These are phyloP conservation scores for Pardalotus punctatus DNA, from an alignment of 2,113 vertebrate species.

Conservation along the genomic window DNA sequence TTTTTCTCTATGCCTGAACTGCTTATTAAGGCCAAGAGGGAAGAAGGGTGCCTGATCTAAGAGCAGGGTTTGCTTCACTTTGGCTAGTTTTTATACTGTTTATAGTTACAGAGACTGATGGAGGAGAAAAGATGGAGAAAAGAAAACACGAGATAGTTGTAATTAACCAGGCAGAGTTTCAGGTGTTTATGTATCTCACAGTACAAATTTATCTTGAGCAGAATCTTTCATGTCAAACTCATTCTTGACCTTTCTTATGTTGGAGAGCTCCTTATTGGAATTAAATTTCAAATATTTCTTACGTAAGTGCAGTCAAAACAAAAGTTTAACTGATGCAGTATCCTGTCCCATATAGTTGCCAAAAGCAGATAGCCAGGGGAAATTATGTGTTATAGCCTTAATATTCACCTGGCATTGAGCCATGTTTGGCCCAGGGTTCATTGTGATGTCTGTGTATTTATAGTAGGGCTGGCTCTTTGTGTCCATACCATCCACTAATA, in stretches of 20 bases:
- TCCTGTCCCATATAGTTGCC: background rate
- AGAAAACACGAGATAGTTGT: background rate
- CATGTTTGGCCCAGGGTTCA: background rate
- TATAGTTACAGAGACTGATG: background rate
- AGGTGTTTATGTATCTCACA: background rate
- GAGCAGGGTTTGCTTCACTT: background rate
- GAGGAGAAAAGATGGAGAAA: background rate
- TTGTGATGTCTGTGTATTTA: background rate
- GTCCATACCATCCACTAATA: background rate
- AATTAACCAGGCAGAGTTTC: background rate
- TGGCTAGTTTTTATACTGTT: background rate
- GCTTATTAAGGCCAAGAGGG: background rate
- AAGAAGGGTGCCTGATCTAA: background rate
- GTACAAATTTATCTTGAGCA: background rate
- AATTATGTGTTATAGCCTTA: background rate
- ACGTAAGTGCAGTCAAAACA: accelerated
- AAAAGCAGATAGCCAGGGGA: background rate
- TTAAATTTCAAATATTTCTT: background rate
- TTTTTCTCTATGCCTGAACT: background rate
- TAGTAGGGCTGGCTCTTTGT: background rate
- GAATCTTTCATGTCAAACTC: background rate
- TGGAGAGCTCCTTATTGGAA: background rate
- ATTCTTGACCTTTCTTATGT: background rate
- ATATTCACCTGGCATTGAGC: background rate
- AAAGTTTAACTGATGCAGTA: background rate